Conservation (phyloP, 2,113 vertebrate genomes). For the Rynchops niger region DNA sequence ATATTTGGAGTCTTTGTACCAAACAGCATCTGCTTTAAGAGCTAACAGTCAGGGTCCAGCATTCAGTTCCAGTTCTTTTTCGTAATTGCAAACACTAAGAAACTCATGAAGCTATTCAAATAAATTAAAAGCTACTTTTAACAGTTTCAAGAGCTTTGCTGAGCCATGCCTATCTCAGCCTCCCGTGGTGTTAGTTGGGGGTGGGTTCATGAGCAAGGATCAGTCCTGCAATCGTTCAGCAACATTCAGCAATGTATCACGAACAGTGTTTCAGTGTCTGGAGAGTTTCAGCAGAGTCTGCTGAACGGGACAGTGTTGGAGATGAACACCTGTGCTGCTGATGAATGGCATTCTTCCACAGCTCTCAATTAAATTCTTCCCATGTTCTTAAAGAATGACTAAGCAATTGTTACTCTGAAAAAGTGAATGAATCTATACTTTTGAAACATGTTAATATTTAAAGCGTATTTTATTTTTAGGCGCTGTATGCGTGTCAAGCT, state of each 20-base stretch:
- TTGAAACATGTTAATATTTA: not conserved
- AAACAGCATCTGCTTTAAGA: constrained; percentile 42
- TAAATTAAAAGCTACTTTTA: not conserved
- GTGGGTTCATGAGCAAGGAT: not conserved
- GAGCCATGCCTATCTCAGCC: not conserved
- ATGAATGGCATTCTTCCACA: constrained; percentile 5
- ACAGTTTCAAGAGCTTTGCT: not conserved
- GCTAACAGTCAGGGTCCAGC: not conserved
- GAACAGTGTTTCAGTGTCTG: not conserved
- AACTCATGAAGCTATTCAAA: constrained; percentile 3
- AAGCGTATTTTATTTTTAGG: constrained; percentile 31
- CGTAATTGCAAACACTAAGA: not conserved
- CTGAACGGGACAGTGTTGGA: not conserved
- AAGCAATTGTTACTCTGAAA: not conserved
- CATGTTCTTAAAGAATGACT: constrained; percentile 10
- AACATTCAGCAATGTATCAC: rapidly evolving
- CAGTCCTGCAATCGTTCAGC: not conserved
- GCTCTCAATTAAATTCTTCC: not conserved
- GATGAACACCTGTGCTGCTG: constrained; percentile 43
- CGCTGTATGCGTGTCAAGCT: not conserved
- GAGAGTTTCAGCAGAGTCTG: not conserved
- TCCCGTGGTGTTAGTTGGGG: not conserved
- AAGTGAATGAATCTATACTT: not conserved
- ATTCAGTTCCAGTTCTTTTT: not conserved
- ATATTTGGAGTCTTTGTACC: constrained; percentile 33